Evolutionary conservation across 2,113 vertebrate genomes (phyloP).

Genomic region (Balaeniceps rex): DNA sequence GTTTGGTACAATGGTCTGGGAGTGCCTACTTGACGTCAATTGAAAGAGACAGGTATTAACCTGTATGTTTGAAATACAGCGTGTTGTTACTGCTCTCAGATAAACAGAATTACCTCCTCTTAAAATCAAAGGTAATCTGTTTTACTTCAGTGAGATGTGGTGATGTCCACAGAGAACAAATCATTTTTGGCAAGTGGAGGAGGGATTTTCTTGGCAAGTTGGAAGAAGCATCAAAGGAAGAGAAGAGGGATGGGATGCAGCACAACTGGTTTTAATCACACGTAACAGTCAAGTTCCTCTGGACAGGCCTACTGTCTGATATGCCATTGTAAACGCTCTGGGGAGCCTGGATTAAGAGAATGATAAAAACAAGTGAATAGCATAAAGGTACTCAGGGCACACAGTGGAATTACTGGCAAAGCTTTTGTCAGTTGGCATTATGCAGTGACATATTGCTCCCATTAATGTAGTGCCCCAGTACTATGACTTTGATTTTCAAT

Average conservation of each 20-base stretch:
- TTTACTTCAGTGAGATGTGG: constrained; percentile 2
- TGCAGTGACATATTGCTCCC: neutral
- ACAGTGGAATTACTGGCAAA: neutral
- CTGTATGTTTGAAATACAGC: neutral
- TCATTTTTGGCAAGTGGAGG: constrained; percentile 7
- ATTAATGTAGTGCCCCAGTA: neutral
- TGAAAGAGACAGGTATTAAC: neutral
- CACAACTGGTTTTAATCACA: constrained; percentile 71
- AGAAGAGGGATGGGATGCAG: constrained; percentile 56
- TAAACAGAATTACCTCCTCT: constrained; percentile 20
- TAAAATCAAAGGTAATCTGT: constrained; percentile 19
- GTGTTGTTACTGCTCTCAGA: neutral
- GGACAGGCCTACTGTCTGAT: constrained; percentile 27
- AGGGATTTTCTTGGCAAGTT: constrained; percentile 59
- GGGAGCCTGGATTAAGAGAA: constrained; percentile 45
- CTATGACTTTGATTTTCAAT: neutral
- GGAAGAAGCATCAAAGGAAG: constrained; percentile 65
- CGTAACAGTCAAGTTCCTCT: constrained; percentile 37
- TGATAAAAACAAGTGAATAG: neutral
- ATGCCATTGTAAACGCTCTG: neutral
- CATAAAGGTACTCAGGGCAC: neutral
- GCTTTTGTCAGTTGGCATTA: neutral
- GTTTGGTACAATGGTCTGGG: neutral
- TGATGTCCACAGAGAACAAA: constrained; percentile 24
- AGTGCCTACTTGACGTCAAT: neutral